These are phyloP conservation scores for Cantharis nigra DNA, from an alignment of 2,888 invertebrate genomes.

Conservation along the genomic window DNA sequence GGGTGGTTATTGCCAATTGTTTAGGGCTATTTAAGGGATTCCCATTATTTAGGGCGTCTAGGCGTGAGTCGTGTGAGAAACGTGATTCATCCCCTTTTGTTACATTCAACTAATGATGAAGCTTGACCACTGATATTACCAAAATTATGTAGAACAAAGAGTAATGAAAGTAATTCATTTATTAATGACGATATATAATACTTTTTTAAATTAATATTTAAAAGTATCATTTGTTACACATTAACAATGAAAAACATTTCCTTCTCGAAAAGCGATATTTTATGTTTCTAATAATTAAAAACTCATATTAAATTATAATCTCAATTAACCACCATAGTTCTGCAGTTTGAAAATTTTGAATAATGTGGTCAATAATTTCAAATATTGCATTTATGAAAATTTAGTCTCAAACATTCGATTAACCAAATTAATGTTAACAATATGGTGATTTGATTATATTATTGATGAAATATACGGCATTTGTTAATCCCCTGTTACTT, in stretches of 20 bases:
- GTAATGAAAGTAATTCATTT: not conserved
- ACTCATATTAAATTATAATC: not conserved
- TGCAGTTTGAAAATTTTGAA: not conserved
- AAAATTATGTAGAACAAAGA: not conserved
- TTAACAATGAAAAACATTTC: not conserved
- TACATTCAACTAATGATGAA: slow-evolving; percentile 34
- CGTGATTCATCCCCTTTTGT: slow-evolving; percentile 42
- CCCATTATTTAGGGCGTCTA: slow-evolving; percentile 36
- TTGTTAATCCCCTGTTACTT: slow-evolving; percentile 11
- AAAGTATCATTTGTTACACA: not conserved
- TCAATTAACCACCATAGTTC: not conserved
- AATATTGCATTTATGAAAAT: not conserved
- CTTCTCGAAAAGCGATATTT: not conserved
- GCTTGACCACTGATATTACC: slow-evolving; percentile 21
- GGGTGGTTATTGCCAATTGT: slow-evolving; percentile 31
- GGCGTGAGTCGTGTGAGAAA: slow-evolving; percentile 37
- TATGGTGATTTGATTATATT: slow-evolving; percentile 15
- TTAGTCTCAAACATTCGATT: not conserved
- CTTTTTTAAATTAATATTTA: not conserved
- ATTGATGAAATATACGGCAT: slow-evolving; percentile 14
- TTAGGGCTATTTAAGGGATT: slow-evolving; percentile 39
- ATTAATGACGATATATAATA: not conserved
- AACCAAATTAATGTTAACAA: not conserved
- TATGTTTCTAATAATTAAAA: not conserved
- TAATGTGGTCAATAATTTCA: not conserved